Evolutionary conservation across 1,140 invertebrate species (phyloP).

Genomic region (Acromyrmex charruanus): DNA sequence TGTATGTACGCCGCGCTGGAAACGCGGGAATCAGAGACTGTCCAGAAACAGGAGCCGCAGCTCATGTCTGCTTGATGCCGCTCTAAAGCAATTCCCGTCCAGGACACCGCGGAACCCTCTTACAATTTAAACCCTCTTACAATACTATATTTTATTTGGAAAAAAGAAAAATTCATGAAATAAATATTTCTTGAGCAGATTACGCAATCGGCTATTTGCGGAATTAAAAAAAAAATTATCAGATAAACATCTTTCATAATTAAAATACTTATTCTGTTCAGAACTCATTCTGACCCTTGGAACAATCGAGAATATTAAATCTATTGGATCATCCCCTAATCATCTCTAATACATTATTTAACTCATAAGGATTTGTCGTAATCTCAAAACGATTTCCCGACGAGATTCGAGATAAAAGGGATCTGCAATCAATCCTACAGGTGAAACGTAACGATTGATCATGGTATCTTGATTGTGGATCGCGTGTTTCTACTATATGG

Average conservation of each 20-base stretch:
- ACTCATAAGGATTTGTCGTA: constrained; percentile 21
- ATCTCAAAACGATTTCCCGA: background rate
- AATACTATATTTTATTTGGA: background rate
- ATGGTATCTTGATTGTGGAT: constrained; percentile 22
- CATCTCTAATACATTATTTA: background rate
- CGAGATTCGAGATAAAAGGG: constrained; percentile 29
- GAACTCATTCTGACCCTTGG: background rate
- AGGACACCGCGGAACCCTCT: background rate
- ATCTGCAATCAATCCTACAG: constrained; percentile 14
- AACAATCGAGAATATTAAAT: constrained; percentile 10
- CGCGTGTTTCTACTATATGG: background rate
- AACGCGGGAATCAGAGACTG: constrained; percentile 48
- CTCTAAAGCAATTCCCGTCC: background rate
- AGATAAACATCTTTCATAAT: background rate
- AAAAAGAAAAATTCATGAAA: background rate
- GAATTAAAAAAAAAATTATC: background rate
- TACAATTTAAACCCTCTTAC: background rate
- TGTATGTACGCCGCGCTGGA: constrained; percentile 67
- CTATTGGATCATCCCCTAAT: constrained; percentile 7
- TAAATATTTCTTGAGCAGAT: background rate
- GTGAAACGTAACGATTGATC: constrained; percentile 34
- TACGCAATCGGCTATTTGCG: background rate
- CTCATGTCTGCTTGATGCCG: background rate
- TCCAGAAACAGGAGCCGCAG: background rate
- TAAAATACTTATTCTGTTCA: background rate